Evolutionary conservation across 2,113 vertebrate genomes (phyloP).

Genomic region (Haemorhous mexicanus): DNA sequence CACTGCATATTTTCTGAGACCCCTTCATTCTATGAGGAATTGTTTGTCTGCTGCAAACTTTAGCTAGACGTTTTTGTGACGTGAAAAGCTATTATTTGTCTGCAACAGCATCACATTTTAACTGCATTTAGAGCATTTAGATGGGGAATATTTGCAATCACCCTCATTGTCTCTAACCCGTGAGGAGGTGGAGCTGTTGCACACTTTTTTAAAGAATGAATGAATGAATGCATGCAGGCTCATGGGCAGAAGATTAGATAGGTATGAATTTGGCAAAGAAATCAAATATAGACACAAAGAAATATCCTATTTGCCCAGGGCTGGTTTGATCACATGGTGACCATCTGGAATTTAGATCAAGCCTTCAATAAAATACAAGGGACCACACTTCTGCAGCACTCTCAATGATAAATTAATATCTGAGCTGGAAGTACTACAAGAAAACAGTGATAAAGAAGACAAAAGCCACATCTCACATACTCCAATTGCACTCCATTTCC

Average conservation of each 20-base stretch:
- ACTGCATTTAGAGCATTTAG: neutral
- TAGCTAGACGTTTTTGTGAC: neutral
- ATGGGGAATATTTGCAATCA: constrained; percentile 22
- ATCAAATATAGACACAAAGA: constrained; percentile 39
- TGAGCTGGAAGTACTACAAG: constrained; percentile 43
- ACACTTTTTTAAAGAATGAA: constrained; percentile 26
- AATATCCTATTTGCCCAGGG: constrained; percentile 61
- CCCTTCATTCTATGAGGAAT: neutral
- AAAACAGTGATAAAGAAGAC: constrained; percentile 52
- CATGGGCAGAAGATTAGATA: constrained; percentile 53
- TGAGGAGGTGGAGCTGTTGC: neutral
- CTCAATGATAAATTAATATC: constrained; percentile 55
- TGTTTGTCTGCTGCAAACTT: neutral
- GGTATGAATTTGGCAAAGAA: constrained; percentile 47
- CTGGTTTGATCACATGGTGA: constrained; percentile 36
- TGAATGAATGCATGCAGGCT: constrained; percentile 31
- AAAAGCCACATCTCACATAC: constrained; percentile 53
- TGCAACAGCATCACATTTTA: neutral
- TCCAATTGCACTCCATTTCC: constrained; percentile 53
- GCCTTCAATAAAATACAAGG: constrained; percentile 17
- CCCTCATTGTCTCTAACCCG: neutral
- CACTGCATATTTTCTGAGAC: neutral
- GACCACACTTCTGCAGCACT: constrained; percentile 41
- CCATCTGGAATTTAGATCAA: constrained; percentile 56
- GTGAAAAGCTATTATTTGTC: neutral